A percentile compares a stretch with the other conserved stretches of the same genome.
phyloP scores from a whole-genome alignment of 2,797 vertebrate species.

The Enteromius afrohamiltoni region DNA sequence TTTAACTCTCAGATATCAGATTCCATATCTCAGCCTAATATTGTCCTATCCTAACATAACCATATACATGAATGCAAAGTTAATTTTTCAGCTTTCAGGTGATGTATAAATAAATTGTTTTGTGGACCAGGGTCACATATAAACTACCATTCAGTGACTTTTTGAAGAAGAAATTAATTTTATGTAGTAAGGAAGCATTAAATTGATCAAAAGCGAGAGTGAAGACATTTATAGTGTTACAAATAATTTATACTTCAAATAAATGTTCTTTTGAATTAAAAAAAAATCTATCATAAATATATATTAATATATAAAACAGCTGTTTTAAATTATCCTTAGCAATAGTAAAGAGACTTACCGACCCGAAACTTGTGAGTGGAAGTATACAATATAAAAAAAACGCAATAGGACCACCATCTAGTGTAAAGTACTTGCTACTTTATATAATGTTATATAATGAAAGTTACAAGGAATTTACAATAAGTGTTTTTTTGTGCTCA shows the following conservation, averaged over 20 bases:
- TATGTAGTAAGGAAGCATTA: background rate
- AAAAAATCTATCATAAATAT: background rate
- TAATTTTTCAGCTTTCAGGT: no score
- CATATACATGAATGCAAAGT: background rate
- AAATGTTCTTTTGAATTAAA: background rate
- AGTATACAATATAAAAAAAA: background rate
- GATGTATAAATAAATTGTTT: no score
- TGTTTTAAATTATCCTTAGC: background rate
- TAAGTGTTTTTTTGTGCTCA: conserved; percentile 55
- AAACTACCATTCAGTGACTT: background rate
- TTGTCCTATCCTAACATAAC: no score
- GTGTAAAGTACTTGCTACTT: background rate
- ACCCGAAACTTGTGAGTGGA: background rate
- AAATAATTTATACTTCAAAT: background rate
- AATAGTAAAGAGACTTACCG: background rate
- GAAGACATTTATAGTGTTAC: background rate
- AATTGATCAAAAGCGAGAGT: background rate
- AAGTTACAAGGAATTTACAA: background rate
- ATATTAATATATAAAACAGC: background rate
- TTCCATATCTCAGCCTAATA: no score
- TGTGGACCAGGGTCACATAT: no score
- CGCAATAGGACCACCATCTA: background rate
- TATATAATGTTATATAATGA: background rate
- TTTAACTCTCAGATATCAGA: no score
- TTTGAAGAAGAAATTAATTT: background rate